A percentile compares a stretch with the other conserved stretches of the same genome.
Evolutionary conservation across 2,888 invertebrate species (phyloP).

Genomic region (Eulithis testata): DNA sequence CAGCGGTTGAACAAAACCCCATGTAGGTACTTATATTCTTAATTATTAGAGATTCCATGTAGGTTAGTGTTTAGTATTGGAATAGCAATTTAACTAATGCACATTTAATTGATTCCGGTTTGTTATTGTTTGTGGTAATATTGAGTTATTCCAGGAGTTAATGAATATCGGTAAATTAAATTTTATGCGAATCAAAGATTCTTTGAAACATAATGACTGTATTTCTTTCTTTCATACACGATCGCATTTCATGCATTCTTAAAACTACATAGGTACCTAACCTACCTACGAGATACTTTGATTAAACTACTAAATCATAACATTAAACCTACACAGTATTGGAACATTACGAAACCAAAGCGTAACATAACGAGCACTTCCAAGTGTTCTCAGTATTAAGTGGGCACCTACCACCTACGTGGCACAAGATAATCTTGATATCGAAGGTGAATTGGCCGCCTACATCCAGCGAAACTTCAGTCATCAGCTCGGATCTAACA

Average conservation of each 20-base stretch:
- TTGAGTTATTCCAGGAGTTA: conserved; percentile 5
- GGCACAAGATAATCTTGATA: conserved; percentile 66
- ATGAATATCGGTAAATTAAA: conserved; percentile 3
- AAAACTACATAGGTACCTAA: neutral
- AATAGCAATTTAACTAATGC: no score
- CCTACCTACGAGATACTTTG: conserved; percentile 38
- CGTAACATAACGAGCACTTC: conserved; percentile 58
- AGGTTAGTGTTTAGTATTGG: no score
- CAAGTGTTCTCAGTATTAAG: conserved; percentile 57
- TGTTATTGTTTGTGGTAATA: conserved; percentile 23
- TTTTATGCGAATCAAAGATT: neutral
- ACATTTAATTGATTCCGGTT: neutral
- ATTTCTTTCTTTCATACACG: neutral
- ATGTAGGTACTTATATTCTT: no score
- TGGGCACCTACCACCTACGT: conserved; percentile 70
- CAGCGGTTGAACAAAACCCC: no score
- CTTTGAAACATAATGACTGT: neutral
- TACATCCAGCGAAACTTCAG: conserved; percentile 68
- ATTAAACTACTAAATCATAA: conserved; percentile 46
- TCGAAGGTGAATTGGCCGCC: conserved; percentile 81
- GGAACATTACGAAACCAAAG: conserved; percentile 62
- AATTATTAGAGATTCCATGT: no score
- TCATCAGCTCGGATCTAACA: conserved; percentile 74
- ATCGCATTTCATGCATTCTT: neutral
- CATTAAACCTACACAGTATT: conserved; percentile 54